Percentiles rank a stretch among this genome's conserved stretches.
Conservation (phyloP, 2,888 invertebrate species). For the Coleophora flavipennella region DNA sequence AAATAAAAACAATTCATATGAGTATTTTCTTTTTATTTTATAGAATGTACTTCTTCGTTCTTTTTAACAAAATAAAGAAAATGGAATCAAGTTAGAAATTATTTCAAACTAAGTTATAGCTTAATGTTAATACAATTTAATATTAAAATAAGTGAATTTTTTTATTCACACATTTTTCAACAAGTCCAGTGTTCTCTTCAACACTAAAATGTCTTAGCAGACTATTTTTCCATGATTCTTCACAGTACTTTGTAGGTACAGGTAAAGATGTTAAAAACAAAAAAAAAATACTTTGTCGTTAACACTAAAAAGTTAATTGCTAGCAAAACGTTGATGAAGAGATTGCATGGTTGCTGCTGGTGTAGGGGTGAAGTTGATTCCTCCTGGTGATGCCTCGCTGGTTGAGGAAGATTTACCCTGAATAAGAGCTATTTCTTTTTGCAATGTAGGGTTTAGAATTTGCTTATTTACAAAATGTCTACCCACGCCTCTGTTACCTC, state of each 20-base stretch:
- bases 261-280: too few species aligned
- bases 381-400: constrained; percentile 27
- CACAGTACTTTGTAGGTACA: too few species aligned
- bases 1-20: too few species aligned
- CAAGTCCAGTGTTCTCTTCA: too few species aligned
- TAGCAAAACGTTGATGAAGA: constrained; percentile 61
- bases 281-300: too few species aligned
- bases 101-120: too few species aligned
- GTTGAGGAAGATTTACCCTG: constrained; percentile 42
- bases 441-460: constrained; percentile 51
- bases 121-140: too few species aligned
- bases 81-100: too few species aligned
- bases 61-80: neutral
- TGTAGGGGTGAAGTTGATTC: constrained; percentile 49
- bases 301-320: constrained; percentile 17
- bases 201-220: too few species aligned
- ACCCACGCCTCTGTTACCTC: constrained; percentile 42
- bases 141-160: neutral
- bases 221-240: too few species aligned
- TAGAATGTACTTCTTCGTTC: neutral
- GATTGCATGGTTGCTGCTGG: constrained; percentile 54
- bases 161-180: neutral
- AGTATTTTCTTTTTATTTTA: neutral
- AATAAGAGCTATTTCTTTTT: constrained; percentile 60
- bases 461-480: constrained; percentile 55